Evolutionary conservation across 1,140 invertebrate species (phyloP).

Genomic region (Callitettix versicolor): DNA sequence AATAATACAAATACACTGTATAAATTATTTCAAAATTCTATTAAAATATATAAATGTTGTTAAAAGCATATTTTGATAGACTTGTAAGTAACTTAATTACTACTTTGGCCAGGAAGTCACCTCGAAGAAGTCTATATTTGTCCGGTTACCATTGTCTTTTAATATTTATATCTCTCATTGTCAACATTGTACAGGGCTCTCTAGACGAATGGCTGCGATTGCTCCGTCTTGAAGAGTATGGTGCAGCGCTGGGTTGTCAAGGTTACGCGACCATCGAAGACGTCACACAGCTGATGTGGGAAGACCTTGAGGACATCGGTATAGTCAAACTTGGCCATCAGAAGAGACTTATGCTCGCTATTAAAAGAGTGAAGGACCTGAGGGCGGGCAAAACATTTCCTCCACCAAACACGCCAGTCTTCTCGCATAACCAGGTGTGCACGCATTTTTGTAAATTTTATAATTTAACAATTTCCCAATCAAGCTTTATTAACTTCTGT

Average conservation of each 20-base stretch:
- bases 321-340: conserved; percentile 92
- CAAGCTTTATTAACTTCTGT: too few species aligned
- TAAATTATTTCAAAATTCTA: too few species aligned
- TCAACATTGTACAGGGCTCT: conserved; percentile 59
- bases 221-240: conserved; percentile 84
- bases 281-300: conserved; percentile 91
- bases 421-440: conserved; percentile 11
- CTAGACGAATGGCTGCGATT: conserved; percentile 88
- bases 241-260: conserved; percentile 75
- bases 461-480: too few species aligned
- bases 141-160: too few species aligned
- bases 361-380: conserved; percentile 93
- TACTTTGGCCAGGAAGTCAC: too few species aligned
- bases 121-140: too few species aligned
- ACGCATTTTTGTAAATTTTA: too few species aligned
- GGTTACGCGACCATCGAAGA: conserved; percentile 89
- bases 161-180: too few species aligned
- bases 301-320: conserved; percentile 98
- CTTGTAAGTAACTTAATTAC: too few species aligned
- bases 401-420: conserved; percentile 18
- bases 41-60: too few species aligned
- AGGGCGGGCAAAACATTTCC: conserved; percentile 70
- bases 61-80: too few species aligned
- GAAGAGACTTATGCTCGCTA: conserved; percentile 94
- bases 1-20: too few species aligned